Evolutionary conservation across 2,113 vertebrate species (phyloP).

Genomic region (Bombycilla garrulus): DNA sequence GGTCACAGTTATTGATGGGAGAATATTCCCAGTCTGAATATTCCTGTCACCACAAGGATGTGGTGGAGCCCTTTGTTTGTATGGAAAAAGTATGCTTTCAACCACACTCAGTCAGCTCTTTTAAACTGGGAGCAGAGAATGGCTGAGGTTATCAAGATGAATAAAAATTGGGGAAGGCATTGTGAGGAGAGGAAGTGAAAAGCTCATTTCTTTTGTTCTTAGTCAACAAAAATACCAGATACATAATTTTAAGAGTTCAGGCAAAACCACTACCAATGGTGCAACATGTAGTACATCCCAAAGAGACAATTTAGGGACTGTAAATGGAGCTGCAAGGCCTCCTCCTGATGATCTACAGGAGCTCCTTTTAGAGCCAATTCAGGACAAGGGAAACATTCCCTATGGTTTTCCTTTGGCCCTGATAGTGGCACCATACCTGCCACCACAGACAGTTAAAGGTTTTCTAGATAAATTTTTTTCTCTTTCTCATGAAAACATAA

Average conservation of each 20-base stretch:
- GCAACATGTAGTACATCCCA: fast-evolving
- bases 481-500: background rate
- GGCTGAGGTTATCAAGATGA: slow-evolving; percentile 3
- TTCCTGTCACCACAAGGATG: background rate
- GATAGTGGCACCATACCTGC: background rate
- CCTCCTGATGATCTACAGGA: background rate
- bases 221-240: slow-evolving; percentile 2
- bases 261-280: background rate
- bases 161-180: background rate
- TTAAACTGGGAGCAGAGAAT: background rate
- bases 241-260: background rate
- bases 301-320: background rate
- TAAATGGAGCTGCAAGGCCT: background rate
- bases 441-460: background rate
- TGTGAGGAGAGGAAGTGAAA: background rate
- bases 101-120: background rate
- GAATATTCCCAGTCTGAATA: background rate
- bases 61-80: background rate
- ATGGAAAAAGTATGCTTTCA: background rate
- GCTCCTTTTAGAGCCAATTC: background rate
- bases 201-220: background rate
- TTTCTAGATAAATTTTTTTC: background rate
- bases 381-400: background rate
- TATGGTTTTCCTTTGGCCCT: background rate
- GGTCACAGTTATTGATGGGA: background rate